Base-by-base conservation (phyloP, 2,113 vertebrate species). In the Zapornia atra region DNA sequence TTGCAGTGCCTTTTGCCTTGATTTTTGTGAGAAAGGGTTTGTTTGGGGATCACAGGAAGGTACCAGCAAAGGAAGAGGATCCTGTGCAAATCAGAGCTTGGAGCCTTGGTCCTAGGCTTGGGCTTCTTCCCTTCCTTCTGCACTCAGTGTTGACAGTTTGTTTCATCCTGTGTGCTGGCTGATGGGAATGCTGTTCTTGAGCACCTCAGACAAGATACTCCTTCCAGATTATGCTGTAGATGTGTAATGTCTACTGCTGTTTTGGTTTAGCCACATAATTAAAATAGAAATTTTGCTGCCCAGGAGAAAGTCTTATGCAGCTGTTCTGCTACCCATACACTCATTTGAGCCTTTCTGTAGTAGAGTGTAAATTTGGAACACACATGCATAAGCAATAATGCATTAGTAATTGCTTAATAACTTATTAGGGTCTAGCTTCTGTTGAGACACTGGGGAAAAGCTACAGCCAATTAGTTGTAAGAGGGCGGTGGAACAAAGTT, bases 381-480 rank as follows among this genome's bases (percentile, higher is more conserved):
- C 42, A 59, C 29, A 56, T 50, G 56, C 75, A 72, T 48, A 90
- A 81, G 84, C 78, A 94, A 73, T 75, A 95, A 95, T 87, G 56
- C 81, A 92, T 90, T 91, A 93, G 71, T 59, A 88, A 80, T 82
- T 88, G 63, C 95, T 96, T 95, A 92, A 94, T 91, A 96, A 90
- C 79, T 92, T 90, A 78, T 79, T 96, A 95, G 64, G 87, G 29
- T 57, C 57, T 81, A 63, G 48, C 56, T 90, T 75, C 64, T 96
- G 56, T 71, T n/a, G 71, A 57, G 86, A 22, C 91, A 65, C 83
- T 82, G 69, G 94, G 94, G 92, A 96, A 77, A 96, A 94, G 26
- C 75, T 78, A 53, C 42, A 92, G 86, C 85, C 91, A 96, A 96
- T 97, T 97, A 94, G 70, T 91, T 90, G 64, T 92, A 94, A 82